Evolutionary conservation across 1,140 invertebrate species (phyloP).

Genomic region (Holcopasites calliopsidis): DNA sequence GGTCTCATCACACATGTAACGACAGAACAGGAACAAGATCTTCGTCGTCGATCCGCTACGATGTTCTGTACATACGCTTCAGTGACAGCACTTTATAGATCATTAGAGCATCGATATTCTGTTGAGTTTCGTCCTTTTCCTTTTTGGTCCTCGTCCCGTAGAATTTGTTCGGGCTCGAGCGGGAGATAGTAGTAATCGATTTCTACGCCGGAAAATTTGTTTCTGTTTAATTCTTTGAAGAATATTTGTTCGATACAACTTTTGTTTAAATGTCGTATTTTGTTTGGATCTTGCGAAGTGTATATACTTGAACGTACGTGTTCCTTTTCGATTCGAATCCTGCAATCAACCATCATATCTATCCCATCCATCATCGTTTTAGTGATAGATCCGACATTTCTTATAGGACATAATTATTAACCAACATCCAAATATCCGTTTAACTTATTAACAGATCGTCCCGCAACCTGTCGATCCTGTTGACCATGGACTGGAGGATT

Average conservation of each 20-base stretch:
- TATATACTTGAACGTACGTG: background rate
- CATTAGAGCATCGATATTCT: constrained; percentile 18
- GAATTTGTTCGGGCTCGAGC: background rate
- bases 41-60: constrained; percentile 56
- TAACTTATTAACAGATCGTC: constrained; percentile 22
- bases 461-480: background rate
- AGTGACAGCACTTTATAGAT: constrained; percentile 44
- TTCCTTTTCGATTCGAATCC: background rate
- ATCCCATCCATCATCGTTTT: background rate
- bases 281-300: background rate
- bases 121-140: background rate
- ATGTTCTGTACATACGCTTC: constrained; percentile 73
- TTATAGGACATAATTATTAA: background rate
- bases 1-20: constrained; percentile 92
- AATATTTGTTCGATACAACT: background rate
- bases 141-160: background rate
- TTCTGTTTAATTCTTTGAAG: background rate
- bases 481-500: background rate
- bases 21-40: constrained; percentile 44
- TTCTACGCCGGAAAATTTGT: too few relatives aligned
- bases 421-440: background rate
- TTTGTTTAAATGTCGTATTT: constrained; percentile 12
- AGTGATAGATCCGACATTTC: background rate
- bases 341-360: background rate
- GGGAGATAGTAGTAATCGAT: background rate